Percentiles rank a stretch among this genome's conserved stretches.
Evolutionary conservation across 2,797 vertebrate species (phyloP).

Genomic region (Meriones psammophilus): DNA sequence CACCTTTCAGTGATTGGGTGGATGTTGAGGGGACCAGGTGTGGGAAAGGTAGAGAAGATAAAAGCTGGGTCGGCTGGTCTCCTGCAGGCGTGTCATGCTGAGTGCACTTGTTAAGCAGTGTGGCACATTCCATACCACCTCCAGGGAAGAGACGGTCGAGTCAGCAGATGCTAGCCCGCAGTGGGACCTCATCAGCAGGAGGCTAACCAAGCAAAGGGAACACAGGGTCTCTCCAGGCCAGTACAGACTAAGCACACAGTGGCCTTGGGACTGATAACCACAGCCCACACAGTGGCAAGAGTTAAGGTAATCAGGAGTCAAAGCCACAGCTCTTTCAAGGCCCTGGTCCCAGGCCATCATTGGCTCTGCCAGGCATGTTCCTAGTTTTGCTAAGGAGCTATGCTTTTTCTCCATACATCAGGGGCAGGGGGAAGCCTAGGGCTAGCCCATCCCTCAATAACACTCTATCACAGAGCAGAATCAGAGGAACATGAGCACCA

Average conservation of each 20-base stretch:
- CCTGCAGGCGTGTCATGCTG: background rate
- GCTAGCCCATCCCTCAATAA: background rate
- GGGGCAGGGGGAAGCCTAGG: background rate
- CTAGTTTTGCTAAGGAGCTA: background rate
- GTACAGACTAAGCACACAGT: background rate
- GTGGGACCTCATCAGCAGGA: background rate
- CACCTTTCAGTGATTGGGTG: background rate
- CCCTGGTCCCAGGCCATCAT: background rate
- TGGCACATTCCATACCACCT: background rate
- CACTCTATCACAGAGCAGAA: background rate
- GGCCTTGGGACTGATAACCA: background rate
- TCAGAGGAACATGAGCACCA: background rate
- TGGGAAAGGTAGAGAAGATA: background rate
- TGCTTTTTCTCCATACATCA: background rate
- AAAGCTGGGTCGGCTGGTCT: background rate
- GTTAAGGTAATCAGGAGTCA: background rate
- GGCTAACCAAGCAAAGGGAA: background rate
- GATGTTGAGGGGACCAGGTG: background rate
- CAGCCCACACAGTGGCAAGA: background rate
- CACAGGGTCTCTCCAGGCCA: background rate
- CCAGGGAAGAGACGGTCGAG: background rate
- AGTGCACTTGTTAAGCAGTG: background rate
- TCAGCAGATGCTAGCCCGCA: background rate
- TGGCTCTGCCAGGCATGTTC: background rate
- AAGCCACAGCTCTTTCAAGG: background rate